Conservation (phyloP, 2,797 vertebrate genomes). For the Orestias chungarensis region DNA sequence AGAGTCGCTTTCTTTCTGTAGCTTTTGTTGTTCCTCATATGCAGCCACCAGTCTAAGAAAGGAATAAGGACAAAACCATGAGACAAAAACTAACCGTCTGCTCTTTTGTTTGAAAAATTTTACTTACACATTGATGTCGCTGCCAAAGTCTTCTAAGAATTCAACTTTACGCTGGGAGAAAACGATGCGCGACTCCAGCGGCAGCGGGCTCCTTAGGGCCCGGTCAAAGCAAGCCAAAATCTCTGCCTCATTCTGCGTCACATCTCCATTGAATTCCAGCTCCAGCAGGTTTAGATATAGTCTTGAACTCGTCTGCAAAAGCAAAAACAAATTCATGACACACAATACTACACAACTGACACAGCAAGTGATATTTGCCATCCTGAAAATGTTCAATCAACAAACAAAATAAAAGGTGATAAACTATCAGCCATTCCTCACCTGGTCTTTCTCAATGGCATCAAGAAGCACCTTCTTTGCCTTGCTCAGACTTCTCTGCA, state of each 20-base stretch:
- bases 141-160: constrained; percentile 97
- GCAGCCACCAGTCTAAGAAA: constrained; percentile 86
- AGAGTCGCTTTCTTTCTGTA: constrained; percentile 89
- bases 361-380: not conserved
- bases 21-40: constrained; percentile 90
- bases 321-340: not conserved
- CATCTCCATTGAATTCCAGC: constrained; percentile 92
- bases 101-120: too few relatives aligned
- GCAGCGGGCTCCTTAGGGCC: constrained; percentile 86
- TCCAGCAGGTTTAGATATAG: constrained; percentile 96
- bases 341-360: not conserved
- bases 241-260: constrained; percentile 90
- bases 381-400: not conserved
- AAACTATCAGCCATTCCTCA: constrained; percentile 46
- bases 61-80: not conserved
- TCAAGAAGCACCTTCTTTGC: constrained; percentile 94
- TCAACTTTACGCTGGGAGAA: constrained; percentile 98
- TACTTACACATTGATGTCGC: constrained; percentile 91
- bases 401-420: not conserved
- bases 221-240: constrained; percentile 93
- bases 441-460: constrained; percentile 93
- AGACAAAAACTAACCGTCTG: not conserved
- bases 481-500: constrained; percentile 88
- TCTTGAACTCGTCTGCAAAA: constrained; percentile 88
- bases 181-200: constrained; percentile 88